Base-by-base conservation (phyloP, 2,888 invertebrate genomes). In the Congeria kusceri region DNA sequence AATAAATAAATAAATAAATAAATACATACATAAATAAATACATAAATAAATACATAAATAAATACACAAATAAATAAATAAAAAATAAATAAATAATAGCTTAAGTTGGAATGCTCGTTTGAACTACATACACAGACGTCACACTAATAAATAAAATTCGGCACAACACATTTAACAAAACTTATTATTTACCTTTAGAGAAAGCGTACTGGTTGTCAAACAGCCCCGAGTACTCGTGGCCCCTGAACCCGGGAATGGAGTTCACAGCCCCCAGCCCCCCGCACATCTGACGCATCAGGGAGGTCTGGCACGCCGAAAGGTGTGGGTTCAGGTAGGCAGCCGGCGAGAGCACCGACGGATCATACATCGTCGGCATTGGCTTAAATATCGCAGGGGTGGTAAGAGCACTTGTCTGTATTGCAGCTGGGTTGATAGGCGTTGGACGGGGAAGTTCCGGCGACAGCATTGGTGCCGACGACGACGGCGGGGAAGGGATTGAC, bases 351-450 rank as follows among this genome's bases (percentile, higher is more conserved):
- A 83, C 44, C 9, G 86, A 61, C 29, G 86, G 86, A 53, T 88
- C 88, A 62, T 87, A 88, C 72, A 88, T 79, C 4, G 87, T 84
- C 15, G 88, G 83, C 66, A 88, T 70, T 1, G 87, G 87, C 80
- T 87, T 87, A 58, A 84, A 87, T 15, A 87, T 64, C 57, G 86
- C 84, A 32, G 83, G 82, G 65, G 84, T 84, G 9, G 88, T 86
- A n/a, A 88, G 53, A 46, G 85, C 79, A 61, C 76, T 80, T n/a
- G 87, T 80, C 11, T 86, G 86, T 72, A 88, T 74, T 68, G 86
- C 84, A 44, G 87, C 86, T 4, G 88, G 88, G 68, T 87, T 87
- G 46, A 88, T 85, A n/a, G 88, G 88, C 27, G 86, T 87, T n/a
- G 88, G 88, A 66, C 86, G 78, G 20, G 85, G 77, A 53, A 87